A percentile compares a stretch with the other conserved stretches of the same genome.
Evolutionary conservation across 1,140 invertebrate genomes (phyloP).

Genomic region (Neoseiulus cucumeris): DNA sequence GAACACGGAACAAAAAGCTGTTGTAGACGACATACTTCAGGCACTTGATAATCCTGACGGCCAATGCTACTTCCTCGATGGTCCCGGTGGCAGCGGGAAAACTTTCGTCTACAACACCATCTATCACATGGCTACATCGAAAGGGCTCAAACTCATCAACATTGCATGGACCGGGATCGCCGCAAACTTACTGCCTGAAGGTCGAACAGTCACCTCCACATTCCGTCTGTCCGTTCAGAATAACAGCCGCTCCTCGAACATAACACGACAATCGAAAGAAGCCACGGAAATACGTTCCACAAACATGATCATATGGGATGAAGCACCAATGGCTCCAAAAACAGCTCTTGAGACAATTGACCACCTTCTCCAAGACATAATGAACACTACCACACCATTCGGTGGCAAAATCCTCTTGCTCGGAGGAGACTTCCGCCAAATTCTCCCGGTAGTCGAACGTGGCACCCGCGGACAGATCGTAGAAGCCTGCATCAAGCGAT

Average conservation of each 20-base stretch:
- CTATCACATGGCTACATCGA: constrained; percentile 2
- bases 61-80: constrained; percentile 19
- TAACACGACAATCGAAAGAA: constrained; percentile 1
- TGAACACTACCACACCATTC: constrained; percentile 18
- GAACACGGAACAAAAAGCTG: not conserved
- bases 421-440: constrained; percentile 23
- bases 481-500: constrained; percentile 21
- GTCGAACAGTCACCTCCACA: constrained; percentile 18
- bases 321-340: constrained; percentile 19
- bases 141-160: constrained; percentile 14
- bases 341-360: constrained; percentile 19
- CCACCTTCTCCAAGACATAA: constrained; percentile 19
- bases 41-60: not conserved
- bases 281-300: constrained; percentile 15
- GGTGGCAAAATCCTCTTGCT: constrained; percentile 21
- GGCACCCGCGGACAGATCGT: constrained; percentile 18
- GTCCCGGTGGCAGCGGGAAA: constrained; percentile 25
- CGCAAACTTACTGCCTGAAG: constrained; percentile 20
- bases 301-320: constrained; percentile 21
- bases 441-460: constrained; percentile 18
- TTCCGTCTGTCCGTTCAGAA: constrained; percentile 15
- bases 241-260: constrained; percentile 16
- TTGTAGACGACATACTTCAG: not conserved
- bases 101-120: constrained; percentile 25
- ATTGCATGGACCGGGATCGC: constrained; percentile 17